A percentile compares a stretch with the other conserved stretches of the same genome.
Evolutionary conservation across 2,888 invertebrate genomes (phyloP).

Genomic region (Podabrus alpinus): DNA sequence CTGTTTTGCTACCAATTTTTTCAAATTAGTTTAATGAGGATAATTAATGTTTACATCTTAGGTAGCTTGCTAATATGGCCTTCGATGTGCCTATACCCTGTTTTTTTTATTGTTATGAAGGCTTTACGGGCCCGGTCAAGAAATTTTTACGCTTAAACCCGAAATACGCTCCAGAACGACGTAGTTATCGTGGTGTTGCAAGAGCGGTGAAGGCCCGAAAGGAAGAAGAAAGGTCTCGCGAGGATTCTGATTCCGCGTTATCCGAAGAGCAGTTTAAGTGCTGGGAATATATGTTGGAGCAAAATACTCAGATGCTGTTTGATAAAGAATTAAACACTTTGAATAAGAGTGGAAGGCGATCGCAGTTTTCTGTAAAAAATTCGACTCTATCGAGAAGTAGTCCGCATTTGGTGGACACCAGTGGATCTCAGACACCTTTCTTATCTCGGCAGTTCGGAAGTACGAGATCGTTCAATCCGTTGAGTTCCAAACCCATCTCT

Average conservation of each 20-base stretch:
- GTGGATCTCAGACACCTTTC: slow-evolving; percentile 56
- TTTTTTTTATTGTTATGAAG: too few relatives aligned
- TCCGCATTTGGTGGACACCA: slow-evolving; percentile 64
- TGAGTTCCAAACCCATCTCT: slow-evolving; percentile 62
- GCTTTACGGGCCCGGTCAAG: too few relatives aligned
- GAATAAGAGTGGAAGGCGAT: slow-evolving; percentile 64
- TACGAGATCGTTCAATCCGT: slow-evolving; percentile 75
- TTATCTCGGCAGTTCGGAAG: slow-evolving; percentile 79
- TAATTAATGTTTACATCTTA: too few relatives aligned
- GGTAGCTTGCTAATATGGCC: too few relatives aligned
- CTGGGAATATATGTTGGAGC: slow-evolving; percentile 92
- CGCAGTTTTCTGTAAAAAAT: slow-evolving; percentile 60
- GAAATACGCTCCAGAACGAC: slow-evolving; percentile 57
- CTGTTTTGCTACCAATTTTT: too few relatives aligned
- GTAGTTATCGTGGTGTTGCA: slow-evolving; percentile 65
- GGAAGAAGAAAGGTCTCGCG: slow-evolving; percentile 61
- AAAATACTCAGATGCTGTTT: slow-evolving; percentile 85
- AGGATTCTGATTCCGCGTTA: slow-evolving; percentile 63
- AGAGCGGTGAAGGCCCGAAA: slow-evolving; percentile 66
- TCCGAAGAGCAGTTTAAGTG: slow-evolving; percentile 89
- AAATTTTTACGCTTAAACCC: too few relatives aligned
- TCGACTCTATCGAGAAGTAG: slow-evolving; percentile 71
- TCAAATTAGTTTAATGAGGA: too few relatives aligned
- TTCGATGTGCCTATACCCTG: too few relatives aligned
- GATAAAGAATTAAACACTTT: slow-evolving; percentile 86